phyloP scores from a whole-genome alignment of 2,888 invertebrate species.

The Hydrotaea cyrtoneurina region DNA sequence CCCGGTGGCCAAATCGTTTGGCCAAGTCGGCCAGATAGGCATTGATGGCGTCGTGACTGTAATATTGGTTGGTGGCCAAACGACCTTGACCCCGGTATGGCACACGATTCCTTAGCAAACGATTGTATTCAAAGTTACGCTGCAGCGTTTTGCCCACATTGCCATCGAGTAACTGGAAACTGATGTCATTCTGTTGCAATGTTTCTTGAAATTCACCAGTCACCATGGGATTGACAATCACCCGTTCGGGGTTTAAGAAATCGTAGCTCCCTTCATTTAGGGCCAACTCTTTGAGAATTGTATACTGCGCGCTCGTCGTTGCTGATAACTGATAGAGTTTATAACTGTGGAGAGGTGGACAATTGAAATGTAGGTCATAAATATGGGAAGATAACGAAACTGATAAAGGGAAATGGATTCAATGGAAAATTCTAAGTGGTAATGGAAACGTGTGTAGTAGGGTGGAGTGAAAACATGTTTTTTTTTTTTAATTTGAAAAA shows the following conservation, averaged over 20 bases:
- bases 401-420: no score
- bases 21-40: conserved; percentile 82
- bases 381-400: no score
- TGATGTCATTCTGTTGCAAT: conserved; percentile 64
- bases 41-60: conserved; percentile 80
- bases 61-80: conserved; percentile 74
- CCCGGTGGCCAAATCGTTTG: conserved; percentile 81
- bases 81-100: conserved; percentile 73
- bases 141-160: conserved; percentile 72
- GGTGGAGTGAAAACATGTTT: no score
- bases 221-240: conserved; percentile 29
- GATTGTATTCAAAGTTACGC: conserved; percentile 70
- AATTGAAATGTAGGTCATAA: neutral
- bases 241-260: conserved; percentile 31
- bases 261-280: conserved; percentile 22
- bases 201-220: conserved; percentile 67
- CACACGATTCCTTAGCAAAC: conserved; percentile 60
- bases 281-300: neutral
- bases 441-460: neutral
- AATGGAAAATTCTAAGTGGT: neutral
- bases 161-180: conserved; percentile 68
- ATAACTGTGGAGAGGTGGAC: conserved; percentile 31
- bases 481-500: no score
- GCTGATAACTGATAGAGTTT: conserved; percentile 44
- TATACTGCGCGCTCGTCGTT: neutral